Evolutionary conservation across 2,113 vertebrate genomes (phyloP).

Genomic region (Epinephelus fuscoguttatus): DNA sequence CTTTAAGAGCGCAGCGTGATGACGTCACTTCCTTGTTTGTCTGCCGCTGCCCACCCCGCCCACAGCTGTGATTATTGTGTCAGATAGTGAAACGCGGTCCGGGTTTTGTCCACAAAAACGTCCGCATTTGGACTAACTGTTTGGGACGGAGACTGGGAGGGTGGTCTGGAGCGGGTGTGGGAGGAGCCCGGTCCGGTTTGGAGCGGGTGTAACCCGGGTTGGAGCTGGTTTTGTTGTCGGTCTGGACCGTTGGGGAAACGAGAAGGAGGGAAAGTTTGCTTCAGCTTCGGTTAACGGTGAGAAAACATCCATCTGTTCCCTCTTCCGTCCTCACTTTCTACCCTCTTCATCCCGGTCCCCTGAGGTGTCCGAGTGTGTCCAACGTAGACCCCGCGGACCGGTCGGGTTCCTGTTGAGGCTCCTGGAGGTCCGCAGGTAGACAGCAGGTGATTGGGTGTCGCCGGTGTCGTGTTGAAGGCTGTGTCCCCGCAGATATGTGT

Average conservation of each 20-base stretch:
- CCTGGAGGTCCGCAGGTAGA: slow-evolving; percentile 12
- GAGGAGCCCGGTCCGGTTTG: background rate
- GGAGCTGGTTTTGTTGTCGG: slow-evolving; percentile 1
- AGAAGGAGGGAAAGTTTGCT: slow-evolving; percentile 56
- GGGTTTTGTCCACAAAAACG: background rate
- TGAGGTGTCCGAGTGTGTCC: slow-evolving; percentile 27
- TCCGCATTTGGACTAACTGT: background rate
- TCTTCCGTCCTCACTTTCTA: background rate
- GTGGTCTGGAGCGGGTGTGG: background rate
- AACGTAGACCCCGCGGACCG: background rate
- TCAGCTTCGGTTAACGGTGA: slow-evolving; percentile 48
- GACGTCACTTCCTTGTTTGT: slow-evolving; percentile 78
- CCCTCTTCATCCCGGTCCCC: background rate
- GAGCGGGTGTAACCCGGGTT: slow-evolving; percentile 15
- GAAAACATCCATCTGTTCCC: background rate
- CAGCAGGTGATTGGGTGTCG: slow-evolving; percentile 30
- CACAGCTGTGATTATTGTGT: slow-evolving; percentile 42
- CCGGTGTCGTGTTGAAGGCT: no score
- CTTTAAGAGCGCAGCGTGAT: slow-evolving; percentile 64
- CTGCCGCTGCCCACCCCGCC: slow-evolving; percentile 46
- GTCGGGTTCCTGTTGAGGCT: background rate
- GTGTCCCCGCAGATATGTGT: no score
- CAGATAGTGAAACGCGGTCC: slow-evolving; percentile 34
- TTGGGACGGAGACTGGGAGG: background rate
- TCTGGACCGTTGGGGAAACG: background rate